Conservation (phyloP, 1,140 invertebrate species). For the Drosophila pallidifrons region DNA sequence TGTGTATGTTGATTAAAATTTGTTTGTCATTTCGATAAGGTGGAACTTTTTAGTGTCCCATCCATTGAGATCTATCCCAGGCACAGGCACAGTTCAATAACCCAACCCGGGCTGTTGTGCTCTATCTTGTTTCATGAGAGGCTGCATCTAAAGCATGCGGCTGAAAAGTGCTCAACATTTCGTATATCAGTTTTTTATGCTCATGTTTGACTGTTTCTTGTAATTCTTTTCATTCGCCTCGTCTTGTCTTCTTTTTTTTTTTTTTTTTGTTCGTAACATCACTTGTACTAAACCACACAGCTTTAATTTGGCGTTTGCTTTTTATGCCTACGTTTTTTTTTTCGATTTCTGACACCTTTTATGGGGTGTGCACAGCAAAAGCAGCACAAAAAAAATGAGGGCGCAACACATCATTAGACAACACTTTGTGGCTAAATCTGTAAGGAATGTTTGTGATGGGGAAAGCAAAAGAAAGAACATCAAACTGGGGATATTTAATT, state of each 20-base stretch:
- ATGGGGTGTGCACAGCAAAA: constrained; percentile 23
- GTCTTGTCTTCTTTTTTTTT: background rate
- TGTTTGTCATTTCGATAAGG: constrained; percentile 79
- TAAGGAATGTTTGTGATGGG: background rate
- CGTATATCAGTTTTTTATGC: constrained; percentile 32
- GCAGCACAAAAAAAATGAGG: constrained; percentile 27
- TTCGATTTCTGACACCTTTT: constrained; percentile 32
- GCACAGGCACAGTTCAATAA: constrained; percentile 64
- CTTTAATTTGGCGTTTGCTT: constrained; percentile 60
- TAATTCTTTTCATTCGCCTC: constrained; percentile 10
- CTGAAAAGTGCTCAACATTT: constrained; percentile 46
- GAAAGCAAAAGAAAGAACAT: background rate
- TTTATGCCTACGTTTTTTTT: constrained; percentile 37
- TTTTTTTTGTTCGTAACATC: constrained; percentile 30
- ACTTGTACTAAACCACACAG: constrained; percentile 53
- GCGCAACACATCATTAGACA: constrained; percentile 63
- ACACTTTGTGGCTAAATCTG: constrained; percentile 46
- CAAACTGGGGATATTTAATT: constrained; percentile 32
- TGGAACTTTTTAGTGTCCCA: constrained; percentile 60
- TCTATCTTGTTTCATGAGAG: constrained; percentile 57
- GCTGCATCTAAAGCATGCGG: constrained; percentile 52
- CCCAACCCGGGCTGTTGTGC: constrained; percentile 59
- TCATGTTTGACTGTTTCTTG: constrained; percentile 47
- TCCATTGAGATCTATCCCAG: constrained; percentile 18
- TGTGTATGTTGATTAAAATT: constrained; percentile 76